These are phyloP conservation scores for Mesembrinibis cayennensis DNA, from an alignment of 2,113 vertebrate species.

Conservation along the genomic window DNA sequence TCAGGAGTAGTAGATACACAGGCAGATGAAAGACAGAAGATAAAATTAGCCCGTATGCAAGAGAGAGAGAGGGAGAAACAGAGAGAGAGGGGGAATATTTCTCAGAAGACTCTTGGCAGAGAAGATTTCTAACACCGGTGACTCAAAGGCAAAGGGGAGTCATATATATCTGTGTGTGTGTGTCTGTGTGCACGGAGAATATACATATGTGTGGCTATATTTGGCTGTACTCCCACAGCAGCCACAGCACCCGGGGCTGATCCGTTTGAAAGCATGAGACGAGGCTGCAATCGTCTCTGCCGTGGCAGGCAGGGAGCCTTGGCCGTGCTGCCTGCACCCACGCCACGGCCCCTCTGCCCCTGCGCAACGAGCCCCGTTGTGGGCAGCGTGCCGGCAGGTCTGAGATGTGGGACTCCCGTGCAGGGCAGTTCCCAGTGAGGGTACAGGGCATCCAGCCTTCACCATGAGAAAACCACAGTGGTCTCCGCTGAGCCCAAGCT, in stretches of 20 bases:
- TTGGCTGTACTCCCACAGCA: neutral
- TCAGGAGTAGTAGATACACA: constrained; percentile 51
- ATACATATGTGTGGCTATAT: rapidly evolving
- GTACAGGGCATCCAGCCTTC: neutral
- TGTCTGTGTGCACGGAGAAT: neutral
- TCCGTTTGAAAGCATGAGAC: rapidly evolving
- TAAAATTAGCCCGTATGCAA: constrained; percentile 57
- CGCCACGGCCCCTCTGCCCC: rapidly evolving
- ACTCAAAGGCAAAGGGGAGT: constrained; percentile 4
- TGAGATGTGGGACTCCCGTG: rapidly evolving
- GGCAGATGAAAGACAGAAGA: constrained; percentile 68
- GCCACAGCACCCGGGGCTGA: neutral
- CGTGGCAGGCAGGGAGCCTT: neutral
- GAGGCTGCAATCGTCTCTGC: neutral
- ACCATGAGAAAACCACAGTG: too few species aligned
- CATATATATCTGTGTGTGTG: too few species aligned
- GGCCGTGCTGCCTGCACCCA: rapidly evolving
- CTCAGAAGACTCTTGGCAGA: constrained; percentile 11
- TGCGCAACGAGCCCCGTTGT: rapidly evolving
- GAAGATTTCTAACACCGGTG: neutral
- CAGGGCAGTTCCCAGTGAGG: neutral
- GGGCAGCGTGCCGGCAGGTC: rapidly evolving
- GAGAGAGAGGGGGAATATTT: neutral
- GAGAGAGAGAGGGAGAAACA: neutral
- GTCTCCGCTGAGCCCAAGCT: neutral